Base-by-base conservation (phyloP, 1,140 invertebrate genomes). In the Neotoxoptera formosana region DNA sequence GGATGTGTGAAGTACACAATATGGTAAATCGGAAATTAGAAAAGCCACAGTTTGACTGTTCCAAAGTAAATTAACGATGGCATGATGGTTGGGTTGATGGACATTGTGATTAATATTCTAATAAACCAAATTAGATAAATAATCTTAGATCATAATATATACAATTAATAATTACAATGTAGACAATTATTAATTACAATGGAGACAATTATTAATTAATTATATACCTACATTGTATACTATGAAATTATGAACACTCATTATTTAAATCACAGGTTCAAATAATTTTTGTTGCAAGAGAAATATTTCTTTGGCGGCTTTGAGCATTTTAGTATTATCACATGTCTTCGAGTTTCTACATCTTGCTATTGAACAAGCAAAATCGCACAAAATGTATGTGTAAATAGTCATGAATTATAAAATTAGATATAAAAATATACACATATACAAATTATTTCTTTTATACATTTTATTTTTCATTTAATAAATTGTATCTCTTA, bases 1-100 rank as follows among this genome's bases (percentile, higher is more conserved):
- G 99, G 99, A 95, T 99, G 89, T 99, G 99, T 96, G 96, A 96
- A 51, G 96, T 98, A 94, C 99, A 99, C 95, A 99, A 99, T 95
- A 96, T 96, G 94, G 98, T 99, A 0, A 99, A 99, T 95, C 95
- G 96, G 86, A 99, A 99, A 95, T 95, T 99, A 87, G 98, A 98
- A 2, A 99, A 99, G 95, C 96, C 97, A n/a, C 94, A 96, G 94
- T 99, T 99, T 96, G 98, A 99, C 95, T 99, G 99, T 95, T 96
- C 95, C 90, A 97, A 97, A 95, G 97, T 99, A 1, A 97, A 99
- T 95, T 97, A 99, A 95, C 96, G 99, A 94, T 99, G 99, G 99
- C 96, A 96, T 95, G 98, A 99, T 95, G 99, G 99, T 53, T 99
- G 99, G 98, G 95, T 96, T 30, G 99, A 99, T 96, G 99, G 99